Percentiles rank a stretch among this genome's conserved stretches.
These are phyloP conservation scores for Serripes groenlandicus DNA, from an alignment of 2,888 invertebrate genomes.

Conservation along the genomic window DNA sequence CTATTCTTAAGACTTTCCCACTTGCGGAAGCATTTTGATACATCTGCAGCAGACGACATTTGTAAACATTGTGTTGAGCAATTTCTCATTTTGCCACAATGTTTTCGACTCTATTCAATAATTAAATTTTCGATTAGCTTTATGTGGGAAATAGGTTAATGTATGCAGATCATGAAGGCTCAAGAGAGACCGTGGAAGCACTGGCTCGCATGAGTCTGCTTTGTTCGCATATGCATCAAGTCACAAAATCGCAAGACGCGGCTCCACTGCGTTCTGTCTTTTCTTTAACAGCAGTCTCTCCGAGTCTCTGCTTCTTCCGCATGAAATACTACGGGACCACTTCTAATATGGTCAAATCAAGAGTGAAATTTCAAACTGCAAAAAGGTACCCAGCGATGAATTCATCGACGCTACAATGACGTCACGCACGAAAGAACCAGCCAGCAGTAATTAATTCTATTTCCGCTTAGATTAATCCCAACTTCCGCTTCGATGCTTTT, in stretches of 20 bases:
- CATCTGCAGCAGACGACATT: no score
- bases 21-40: no score
- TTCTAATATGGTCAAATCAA: neutral
- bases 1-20: no score
- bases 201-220: neutral
- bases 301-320: neutral
- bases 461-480: conserved; percentile 58
- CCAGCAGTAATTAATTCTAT: conserved; percentile 58
- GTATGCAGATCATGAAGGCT: no score
- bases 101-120: neutral
- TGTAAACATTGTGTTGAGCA: no score
- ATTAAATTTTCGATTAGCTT: no score
- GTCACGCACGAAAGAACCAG: conserved; percentile 39
- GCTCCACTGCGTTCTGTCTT: no score
- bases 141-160: no score
- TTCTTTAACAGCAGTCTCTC: no score
- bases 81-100: neutral
- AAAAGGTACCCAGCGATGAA: neutral
- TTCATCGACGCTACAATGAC: conserved; percentile 39
- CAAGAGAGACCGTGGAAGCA: no score
- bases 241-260: no score
- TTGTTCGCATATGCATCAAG: neutral
- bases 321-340: neutral
- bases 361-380: neutral
- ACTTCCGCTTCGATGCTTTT: conserved; percentile 58